Conservation (phyloP, 2,888 invertebrate genomes). For the Timema cristinae region DNA sequence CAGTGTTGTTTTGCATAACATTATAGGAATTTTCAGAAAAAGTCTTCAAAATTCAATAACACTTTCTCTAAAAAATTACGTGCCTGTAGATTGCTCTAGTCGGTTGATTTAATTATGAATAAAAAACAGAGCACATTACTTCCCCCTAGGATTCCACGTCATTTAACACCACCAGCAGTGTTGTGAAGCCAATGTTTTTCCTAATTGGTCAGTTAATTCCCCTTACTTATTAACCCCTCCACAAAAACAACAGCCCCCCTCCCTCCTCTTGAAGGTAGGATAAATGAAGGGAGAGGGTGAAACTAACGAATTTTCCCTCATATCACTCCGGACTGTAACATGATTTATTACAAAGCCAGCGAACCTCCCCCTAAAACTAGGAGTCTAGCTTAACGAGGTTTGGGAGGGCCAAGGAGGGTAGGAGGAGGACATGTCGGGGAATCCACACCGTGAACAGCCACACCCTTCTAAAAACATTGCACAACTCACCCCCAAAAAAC, state of each 20-base stretch:
- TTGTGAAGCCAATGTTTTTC: background rate
- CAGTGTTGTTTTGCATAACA: too few relatives aligned
- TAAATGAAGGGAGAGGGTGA: too few relatives aligned
- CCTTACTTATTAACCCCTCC: slow-evolving; percentile 14
- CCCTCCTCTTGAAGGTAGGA: too few relatives aligned
- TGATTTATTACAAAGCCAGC: slow-evolving; percentile 8
- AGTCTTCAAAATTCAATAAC: too few relatives aligned
- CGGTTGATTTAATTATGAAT: too few relatives aligned
- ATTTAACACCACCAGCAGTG: too few relatives aligned
- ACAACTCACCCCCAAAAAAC: background rate
- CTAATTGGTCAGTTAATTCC: slow-evolving; percentile 16
- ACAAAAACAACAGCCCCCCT: background rate
- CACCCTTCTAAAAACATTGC: background rate
- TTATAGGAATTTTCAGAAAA: too few relatives aligned
- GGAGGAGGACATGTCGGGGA: too few relatives aligned
- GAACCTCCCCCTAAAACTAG: background rate
- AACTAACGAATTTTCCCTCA: slow-evolving; percentile 8
- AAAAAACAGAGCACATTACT: too few relatives aligned
- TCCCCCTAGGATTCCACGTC: too few relatives aligned
- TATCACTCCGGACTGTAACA: slow-evolving; percentile 12
- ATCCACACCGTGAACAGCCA: background rate
- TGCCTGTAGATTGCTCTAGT: too few relatives aligned
- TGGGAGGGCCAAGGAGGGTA: background rate
- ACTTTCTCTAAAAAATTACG: too few relatives aligned
- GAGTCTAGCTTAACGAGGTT: slow-evolving; percentile 3